These are phyloP conservation scores for Argyresthia albistria DNA, from an alignment of 2,888 invertebrate genomes.

Conservation along the genomic window DNA sequence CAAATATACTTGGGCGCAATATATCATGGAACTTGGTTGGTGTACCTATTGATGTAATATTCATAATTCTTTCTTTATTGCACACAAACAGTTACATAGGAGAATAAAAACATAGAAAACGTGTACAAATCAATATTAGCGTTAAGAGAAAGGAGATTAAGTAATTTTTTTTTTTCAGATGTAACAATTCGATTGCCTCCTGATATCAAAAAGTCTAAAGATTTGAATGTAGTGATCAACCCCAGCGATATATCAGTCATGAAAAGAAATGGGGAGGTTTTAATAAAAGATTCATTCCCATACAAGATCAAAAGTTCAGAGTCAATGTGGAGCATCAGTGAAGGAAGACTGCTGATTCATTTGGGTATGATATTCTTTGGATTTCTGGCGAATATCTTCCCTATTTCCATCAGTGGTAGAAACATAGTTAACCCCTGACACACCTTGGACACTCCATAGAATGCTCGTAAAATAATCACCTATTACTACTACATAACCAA, in stretches of 20 bases:
- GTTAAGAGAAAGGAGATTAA: no score
- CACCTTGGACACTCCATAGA: no score
- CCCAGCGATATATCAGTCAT: conserved; percentile 38
- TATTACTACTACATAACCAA: no score
- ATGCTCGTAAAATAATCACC: no score
- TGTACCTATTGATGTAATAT: no score
- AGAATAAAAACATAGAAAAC: no score
- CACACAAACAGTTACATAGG: no score
- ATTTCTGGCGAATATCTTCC: no score
- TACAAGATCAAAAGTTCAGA: conserved; percentile 80
- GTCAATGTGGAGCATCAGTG: conserved; percentile 83
- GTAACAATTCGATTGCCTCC: conserved; percentile 74
- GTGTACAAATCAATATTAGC: no score
- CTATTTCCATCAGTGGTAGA: no score
- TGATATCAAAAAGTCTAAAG: conserved; percentile 74
- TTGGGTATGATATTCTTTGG: conserved; percentile 39
- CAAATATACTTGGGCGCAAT: conserved; percentile 89
- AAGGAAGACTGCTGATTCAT: conserved; percentile 72
- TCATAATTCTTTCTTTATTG: no score
- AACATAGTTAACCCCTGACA: no score
- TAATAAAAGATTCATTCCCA: conserved; percentile 77
- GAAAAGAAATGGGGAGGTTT: conserved; percentile 36
- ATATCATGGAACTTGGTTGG: conserved; percentile 78
- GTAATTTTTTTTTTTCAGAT: conserved; percentile 46
- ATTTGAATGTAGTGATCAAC: conserved; percentile 76